Conservation (phyloP, 2,888 invertebrate species). For the Brachynemurus nebulosus region DNA sequence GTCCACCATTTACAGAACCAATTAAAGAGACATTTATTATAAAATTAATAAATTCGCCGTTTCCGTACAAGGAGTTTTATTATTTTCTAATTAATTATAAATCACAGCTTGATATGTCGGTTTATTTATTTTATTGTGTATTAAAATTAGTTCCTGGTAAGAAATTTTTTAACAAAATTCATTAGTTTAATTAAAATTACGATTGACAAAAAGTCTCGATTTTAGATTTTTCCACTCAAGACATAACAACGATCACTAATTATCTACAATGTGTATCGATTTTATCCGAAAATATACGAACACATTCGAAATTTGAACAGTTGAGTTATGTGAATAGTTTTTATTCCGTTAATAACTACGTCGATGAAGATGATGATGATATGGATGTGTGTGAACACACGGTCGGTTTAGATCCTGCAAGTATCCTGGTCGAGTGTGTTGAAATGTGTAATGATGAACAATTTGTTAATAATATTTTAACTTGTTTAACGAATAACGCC, state of each 20-base stretch:
- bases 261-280: slow-evolving; percentile 4
- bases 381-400: slow-evolving; percentile 32
- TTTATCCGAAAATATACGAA: slow-evolving; percentile 7
- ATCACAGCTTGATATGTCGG: slow-evolving; percentile 10
- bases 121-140: slow-evolving; percentile 8
- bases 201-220: background rate
- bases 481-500: slow-evolving; percentile 32
- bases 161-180: background rate
- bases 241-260: background rate
- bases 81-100: slow-evolving; percentile 26
- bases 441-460: slow-evolving; percentile 50
- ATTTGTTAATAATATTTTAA: slow-evolving; percentile 40
- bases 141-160: slow-evolving; percentile 9
- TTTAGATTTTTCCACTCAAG: slow-evolving; percentile 2
- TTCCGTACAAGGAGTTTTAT: slow-evolving; percentile 36
- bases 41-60: slow-evolving; percentile 39
- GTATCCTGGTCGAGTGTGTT: slow-evolving; percentile 41
- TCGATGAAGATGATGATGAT: slow-evolving; percentile 40
- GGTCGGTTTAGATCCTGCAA: slow-evolving; percentile 27
- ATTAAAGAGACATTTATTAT: slow-evolving; percentile 58
- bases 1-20: slow-evolving; percentile 49
- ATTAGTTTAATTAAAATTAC: background rate
- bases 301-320: slow-evolving; percentile 8
- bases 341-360: background rate
- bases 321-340: background rate